Conservation (phyloP, 2,113 vertebrate species). For the Gymnocephalus cernua region DNA sequence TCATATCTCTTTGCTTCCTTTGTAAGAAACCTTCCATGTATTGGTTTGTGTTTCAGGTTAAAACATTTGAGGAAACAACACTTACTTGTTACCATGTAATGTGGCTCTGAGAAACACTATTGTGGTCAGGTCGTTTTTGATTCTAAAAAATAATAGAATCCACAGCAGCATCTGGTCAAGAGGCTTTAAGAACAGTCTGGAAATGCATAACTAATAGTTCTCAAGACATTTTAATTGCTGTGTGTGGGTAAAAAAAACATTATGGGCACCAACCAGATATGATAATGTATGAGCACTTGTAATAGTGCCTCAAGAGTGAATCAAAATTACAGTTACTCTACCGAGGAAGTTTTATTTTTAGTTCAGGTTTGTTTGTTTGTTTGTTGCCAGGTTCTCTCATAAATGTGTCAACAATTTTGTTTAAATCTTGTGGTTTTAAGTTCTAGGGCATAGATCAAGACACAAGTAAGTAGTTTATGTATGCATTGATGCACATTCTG, state of each 20-base stretch:
- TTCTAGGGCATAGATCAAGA: not conserved
- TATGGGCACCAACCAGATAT: constrained; percentile 12
- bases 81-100: constrained; percentile 1
- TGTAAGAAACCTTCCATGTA: not conserved
- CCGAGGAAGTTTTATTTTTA: not conserved
- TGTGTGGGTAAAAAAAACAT: constrained; percentile 17
- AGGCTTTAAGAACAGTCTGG: constrained; percentile 8
- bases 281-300: constrained; percentile 7
- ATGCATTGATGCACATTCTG: not conserved
- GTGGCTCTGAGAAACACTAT: constrained; percentile 13
- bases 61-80: constrained; percentile 7
- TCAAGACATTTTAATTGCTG: constrained; percentile 33
- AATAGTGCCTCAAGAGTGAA: not conserved
- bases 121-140: not conserved
- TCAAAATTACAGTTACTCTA: not conserved
- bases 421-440: not conserved
- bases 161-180: constrained; percentile 32
- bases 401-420: not conserved
- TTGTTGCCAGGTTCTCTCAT: not conserved
- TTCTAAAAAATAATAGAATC: constrained; percentile 55
- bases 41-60: constrained; percentile 1
- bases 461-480: not conserved
- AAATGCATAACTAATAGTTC: constrained; percentile 44
- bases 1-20: constrained; percentile 8
- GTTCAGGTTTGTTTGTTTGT: not conserved